phyloP scores from a whole-genome alignment of 2,797 vertebrate species.

The Artibeus jamaicensis region DNA sequence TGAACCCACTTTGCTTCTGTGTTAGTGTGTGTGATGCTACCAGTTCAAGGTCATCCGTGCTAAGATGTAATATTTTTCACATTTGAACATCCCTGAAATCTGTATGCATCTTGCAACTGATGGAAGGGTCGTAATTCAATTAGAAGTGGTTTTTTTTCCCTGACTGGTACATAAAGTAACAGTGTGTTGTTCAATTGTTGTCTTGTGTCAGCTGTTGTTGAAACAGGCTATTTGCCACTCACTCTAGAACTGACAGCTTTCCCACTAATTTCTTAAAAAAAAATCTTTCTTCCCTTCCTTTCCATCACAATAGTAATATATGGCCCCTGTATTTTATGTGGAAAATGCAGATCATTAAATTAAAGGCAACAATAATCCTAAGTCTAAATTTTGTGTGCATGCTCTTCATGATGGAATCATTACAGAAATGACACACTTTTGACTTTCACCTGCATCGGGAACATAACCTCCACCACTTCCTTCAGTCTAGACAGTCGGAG shows the following conservation, averaged over 20 bases:
- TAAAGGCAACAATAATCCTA: background rate
- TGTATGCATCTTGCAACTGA: background rate
- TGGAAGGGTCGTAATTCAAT: background rate
- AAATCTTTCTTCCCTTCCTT: background rate
- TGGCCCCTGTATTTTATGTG: background rate
- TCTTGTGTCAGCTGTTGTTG: background rate
- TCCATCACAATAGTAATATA: background rate
- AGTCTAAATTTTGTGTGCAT: background rate
- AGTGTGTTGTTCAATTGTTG: background rate
- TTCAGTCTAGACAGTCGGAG: background rate
- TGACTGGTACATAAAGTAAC: background rate
- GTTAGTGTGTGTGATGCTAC: rapidly evolving
- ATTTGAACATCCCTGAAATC: background rate
- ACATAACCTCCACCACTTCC: background rate
- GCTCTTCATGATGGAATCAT: background rate
- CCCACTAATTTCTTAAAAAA: background rate
- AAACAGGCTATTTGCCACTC: background rate
- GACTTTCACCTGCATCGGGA: background rate
- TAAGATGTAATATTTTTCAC: background rate
- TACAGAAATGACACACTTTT: background rate
- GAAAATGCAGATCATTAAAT: background rate
- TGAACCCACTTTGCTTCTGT: background rate
- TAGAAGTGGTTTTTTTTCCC: background rate
- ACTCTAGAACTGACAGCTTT: background rate
- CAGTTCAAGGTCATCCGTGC: background rate